Evolutionary conservation across 1,140 invertebrate genomes (phyloP).

Genomic region (Drosophila tsacasi): DNA sequence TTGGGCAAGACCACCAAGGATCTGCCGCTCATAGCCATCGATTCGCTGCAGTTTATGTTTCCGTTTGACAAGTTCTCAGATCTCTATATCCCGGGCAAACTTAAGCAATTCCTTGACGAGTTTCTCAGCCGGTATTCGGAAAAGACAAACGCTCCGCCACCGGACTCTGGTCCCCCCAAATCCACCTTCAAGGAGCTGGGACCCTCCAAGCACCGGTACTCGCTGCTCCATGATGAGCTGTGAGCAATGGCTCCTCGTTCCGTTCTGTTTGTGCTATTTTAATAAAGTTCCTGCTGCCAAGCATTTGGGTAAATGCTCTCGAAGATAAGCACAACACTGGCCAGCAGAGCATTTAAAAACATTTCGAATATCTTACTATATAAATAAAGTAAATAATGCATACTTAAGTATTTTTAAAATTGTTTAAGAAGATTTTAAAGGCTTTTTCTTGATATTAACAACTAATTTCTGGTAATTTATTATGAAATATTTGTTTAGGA

Average conservation of each 20-base stretch:
- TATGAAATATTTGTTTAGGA: background rate
- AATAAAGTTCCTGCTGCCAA: conserved; percentile 57
- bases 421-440: background rate
- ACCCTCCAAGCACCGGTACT: conserved; percentile 66
- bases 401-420: background rate
- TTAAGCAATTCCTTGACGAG: conserved; percentile 39
- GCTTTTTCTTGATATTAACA: background rate
- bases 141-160: background rate
- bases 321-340: conserved; percentile 32
- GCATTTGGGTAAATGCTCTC: conserved; percentile 18
- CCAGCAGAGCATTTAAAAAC: background rate
- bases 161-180: background rate
- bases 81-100: conserved; percentile 48
- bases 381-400: background rate
- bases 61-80: conserved; percentile 36
- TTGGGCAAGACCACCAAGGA: conserved; percentile 34
- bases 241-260: conserved; percentile 32
- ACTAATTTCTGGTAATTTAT: background rate
- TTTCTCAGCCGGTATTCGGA: conserved; percentile 6
- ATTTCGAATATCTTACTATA: background rate
- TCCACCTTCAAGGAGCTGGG: conserved; percentile 64
- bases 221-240: conserved; percentile 68
- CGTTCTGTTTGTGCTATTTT: conserved; percentile 43
- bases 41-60: conserved; percentile 55
- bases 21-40: conserved; percentile 62